Percentiles rank a stretch among this genome's conserved stretches.
Conservation (phyloP, 2,113 vertebrate genomes). For the Coracopsis vasa region DNA sequence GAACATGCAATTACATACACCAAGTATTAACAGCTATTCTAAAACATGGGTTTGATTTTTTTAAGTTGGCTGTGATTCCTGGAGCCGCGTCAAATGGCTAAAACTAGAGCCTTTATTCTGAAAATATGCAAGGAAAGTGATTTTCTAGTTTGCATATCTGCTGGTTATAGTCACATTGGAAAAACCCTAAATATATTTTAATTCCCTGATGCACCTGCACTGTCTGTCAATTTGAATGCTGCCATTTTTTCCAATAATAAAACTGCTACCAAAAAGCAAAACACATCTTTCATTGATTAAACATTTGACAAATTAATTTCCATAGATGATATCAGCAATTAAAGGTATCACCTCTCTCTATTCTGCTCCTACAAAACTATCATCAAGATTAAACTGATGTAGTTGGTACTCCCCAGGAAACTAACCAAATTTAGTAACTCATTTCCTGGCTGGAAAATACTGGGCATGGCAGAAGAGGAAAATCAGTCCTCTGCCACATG, state of each 20-base stretch:
- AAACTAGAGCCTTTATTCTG: not conserved
- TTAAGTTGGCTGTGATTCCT: not conserved
- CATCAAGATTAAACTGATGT: not conserved
- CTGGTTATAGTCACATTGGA: not conserved
- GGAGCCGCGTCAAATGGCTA: not conserved
- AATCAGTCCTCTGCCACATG: not conserved
- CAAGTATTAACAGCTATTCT: not conserved
- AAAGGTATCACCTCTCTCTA: not conserved
- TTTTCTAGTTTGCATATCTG: not conserved
- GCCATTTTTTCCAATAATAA: not conserved
- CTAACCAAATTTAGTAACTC: not conserved
- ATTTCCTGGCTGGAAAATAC: not conserved
- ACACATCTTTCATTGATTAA: not conserved
- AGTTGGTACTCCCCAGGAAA: not conserved
- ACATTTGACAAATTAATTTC: not conserved
- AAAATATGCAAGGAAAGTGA: not conserved
- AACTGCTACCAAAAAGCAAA: not conserved
- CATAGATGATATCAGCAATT: not conserved
- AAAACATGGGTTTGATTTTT: not conserved
- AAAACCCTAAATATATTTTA: not conserved
- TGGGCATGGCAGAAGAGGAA: not conserved
- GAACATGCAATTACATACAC: not conserved
- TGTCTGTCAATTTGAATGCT: not conserved
- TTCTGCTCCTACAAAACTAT: not conserved
- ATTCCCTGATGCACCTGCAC: not conserved